Evolutionary conservation across 2,113 vertebrate genomes (phyloP).

Genomic region (Tachysurus fulvidraco): DNA sequence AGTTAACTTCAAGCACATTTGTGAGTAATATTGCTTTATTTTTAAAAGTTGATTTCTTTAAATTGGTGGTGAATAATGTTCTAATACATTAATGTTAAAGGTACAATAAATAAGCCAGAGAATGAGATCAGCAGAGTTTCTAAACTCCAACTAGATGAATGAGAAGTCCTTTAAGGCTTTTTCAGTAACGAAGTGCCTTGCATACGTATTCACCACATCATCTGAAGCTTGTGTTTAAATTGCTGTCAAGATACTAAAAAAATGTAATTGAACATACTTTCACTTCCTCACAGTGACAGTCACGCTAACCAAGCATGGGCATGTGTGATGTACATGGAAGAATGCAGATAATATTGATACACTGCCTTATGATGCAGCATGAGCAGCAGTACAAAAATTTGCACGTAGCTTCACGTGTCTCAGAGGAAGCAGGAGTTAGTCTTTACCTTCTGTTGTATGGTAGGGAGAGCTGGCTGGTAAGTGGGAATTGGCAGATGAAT

Average conservation of each 20-base stretch:
- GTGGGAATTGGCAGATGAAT: neutral
- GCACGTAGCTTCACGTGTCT: neutral
- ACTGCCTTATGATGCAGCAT: neutral
- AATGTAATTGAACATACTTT: too few relatives aligned
- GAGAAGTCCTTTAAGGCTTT: neutral
- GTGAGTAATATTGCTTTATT: neutral
- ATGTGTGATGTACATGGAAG: neutral
- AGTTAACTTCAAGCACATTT: neutral
- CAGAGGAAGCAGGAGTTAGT: neutral
- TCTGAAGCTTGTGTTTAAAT: too few relatives aligned
- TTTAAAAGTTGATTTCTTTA: neutral
- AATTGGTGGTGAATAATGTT: neutral
- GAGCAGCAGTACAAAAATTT: neutral
- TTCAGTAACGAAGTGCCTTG: neutral
- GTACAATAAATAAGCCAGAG: neutral
- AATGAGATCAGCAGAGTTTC: neutral
- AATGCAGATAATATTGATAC: neutral
- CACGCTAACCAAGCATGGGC: neutral
- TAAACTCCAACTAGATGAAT: neutral
- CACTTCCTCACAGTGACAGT: neutral
- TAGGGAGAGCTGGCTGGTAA: neutral
- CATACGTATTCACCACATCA: neutral
- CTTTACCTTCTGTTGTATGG: neutral
- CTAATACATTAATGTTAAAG: neutral
- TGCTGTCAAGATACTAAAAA: too few relatives aligned